Evolutionary conservation across 2,888 invertebrate genomes (phyloP), one percentile per base, ranked within the genome.

Genomic region (Melanargia galathea): DNA sequence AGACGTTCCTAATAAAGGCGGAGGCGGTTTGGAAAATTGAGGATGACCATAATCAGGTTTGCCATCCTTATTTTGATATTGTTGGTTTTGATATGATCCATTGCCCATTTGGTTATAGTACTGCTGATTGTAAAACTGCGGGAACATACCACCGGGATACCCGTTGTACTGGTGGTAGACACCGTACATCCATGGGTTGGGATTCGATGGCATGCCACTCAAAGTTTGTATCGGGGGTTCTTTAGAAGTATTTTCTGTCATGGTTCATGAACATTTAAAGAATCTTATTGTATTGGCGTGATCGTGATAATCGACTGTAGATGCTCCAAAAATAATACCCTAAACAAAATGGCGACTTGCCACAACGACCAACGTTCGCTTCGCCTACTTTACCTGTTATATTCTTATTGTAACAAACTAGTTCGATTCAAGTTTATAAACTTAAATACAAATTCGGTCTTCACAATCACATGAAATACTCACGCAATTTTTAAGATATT

Each of bases 91-190:
- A 30, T 75, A 73, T 55, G 63, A 63, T 65, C 68, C 70, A 52
- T 64, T 82, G 69, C 82, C 81, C 84, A 89, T 87, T 73, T 87
- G 87, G 72, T 87, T 86, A 70, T 82, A 91, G 73, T 90, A 92
- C 60, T 74, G 88, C 65, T 91, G 88, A 72, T 92, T 92, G 73
- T 88, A 92, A 74, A 88, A 92, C 60, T 90, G 92, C 60, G 89
- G 85, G 77, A 87, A 92, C 80, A 87, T 82, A 73, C 86, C 86
- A 73, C 86, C 85, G 65, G 83, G 83, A 73, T 87, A 90, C 49
- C 83, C 84, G 74, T 83, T 87, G 71, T 85, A 90, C 61, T 81
- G 84, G 43, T 82, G 83, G 73, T 89, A 87, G 65, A 85, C 75
- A 69, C 86, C 83, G 73, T 88, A 91, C 79, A 86, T 82, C 92